phyloP scores from a whole-genome alignment of 1,140 invertebrate species.

The Anthonomus grandis region DNA sequence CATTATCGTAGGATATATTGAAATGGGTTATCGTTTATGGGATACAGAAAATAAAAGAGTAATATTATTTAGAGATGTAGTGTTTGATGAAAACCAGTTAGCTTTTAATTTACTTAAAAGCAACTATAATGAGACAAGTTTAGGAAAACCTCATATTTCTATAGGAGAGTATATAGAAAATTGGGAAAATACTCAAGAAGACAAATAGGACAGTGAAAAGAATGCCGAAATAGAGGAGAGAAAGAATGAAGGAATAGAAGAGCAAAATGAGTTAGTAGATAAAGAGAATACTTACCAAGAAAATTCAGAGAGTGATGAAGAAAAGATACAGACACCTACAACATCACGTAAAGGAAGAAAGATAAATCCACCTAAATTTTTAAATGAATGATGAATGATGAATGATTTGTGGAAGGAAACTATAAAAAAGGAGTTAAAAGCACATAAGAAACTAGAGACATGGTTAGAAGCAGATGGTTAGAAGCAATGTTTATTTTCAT shows the following conservation, averaged over 20 bases:
- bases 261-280: not conserved
- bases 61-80: not conserved
- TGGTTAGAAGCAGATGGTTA: no score
- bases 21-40: not conserved
- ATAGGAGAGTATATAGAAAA: not conserved
- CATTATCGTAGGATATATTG: not conserved
- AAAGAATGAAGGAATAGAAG: not conserved
- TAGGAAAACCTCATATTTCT: not conserved
- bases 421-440: no score
- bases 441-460: no score
- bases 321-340: no score
- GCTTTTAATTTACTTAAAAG: not conserved
- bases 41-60: not conserved
- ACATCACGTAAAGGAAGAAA: no score
- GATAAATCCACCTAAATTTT: not conserved
- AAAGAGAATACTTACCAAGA: no score
- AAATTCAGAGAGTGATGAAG: no score
- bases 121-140: not conserved
- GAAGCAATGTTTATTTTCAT: no score
- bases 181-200: not conserved
- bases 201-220: not conserved
- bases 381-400: constrained; percentile 2
- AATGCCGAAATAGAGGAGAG: not conserved
- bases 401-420: not conserved
- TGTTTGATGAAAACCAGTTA: not conserved